Percentiles rank a stretch among this genome's conserved stretches.
These are phyloP conservation scores for Otolemur crassicaudatus DNA, from an alignment of 2,797 vertebrate genomes.

Conservation along the genomic window DNA sequence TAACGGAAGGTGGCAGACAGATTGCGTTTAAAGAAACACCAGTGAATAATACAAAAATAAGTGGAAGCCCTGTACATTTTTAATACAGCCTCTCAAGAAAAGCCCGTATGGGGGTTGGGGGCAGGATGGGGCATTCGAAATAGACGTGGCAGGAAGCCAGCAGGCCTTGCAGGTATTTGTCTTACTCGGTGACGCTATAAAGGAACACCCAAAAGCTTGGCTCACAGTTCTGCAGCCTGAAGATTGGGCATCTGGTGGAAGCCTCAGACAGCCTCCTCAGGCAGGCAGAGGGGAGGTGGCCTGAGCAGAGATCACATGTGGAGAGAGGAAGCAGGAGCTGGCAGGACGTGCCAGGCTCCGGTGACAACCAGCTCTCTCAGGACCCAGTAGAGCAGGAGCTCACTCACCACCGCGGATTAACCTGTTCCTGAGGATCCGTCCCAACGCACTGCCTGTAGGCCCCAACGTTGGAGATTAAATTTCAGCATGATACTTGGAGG, in stretches of 20 bases:
- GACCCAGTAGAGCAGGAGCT: neutral
- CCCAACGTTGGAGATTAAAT: neutral
- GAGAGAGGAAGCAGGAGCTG: neutral
- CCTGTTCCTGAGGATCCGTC: neutral
- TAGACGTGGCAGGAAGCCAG: neutral
- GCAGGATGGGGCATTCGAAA: neutral
- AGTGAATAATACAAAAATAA: neutral
- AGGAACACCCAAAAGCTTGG: neutral
- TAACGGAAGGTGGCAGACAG: neutral
- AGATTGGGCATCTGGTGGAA: neutral
- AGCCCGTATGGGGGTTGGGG: too few species aligned
- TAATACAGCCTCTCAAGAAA: neutral
- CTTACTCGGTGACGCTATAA: neutral
- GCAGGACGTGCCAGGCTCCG: neutral
- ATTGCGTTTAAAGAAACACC: neutral
- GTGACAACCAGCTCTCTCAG: neutral
- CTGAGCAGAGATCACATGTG: neutral
- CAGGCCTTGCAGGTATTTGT: neutral
- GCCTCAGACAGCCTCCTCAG: neutral
- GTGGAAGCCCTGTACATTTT: neutral
- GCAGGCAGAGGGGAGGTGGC: neutral
- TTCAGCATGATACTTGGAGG: neutral
- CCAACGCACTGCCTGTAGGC: neutral
- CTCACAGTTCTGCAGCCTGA: neutral
- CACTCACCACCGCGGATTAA: neutral